phyloP scores from a whole-genome alignment of 1,140 invertebrate species.

The Pectinophora gossypiella region DNA sequence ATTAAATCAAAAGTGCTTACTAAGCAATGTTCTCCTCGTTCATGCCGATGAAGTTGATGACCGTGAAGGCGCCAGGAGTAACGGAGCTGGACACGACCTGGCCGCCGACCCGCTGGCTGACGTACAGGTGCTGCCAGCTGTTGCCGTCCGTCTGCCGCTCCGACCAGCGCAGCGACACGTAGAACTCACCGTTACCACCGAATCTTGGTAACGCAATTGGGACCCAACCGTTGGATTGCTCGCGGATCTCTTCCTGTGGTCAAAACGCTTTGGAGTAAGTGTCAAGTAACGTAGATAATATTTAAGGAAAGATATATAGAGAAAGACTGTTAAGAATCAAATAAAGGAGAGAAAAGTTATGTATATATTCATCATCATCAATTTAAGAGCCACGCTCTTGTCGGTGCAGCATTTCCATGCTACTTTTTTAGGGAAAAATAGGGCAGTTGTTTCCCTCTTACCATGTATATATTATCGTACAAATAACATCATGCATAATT shows the following conservation, averaged over 20 bases:
- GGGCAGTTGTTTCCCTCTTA: no score
- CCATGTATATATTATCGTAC: no score
- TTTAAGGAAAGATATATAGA: no score
- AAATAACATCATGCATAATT: no score
- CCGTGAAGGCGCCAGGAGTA: conserved; percentile 67
- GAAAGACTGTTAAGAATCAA: no score
- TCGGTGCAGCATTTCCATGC: no score
- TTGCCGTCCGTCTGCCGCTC: conserved; percentile 37
- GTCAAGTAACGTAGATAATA: no score
- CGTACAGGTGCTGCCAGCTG: conserved; percentile 65
- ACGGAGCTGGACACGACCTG: conserved; percentile 36
- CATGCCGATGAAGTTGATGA: conserved; percentile 64
- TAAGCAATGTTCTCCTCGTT: conserved; percentile 45
- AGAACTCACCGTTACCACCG: conserved; percentile 45
- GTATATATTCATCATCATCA: no score
- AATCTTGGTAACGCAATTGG: conserved; percentile 56
- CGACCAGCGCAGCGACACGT: conserved; percentile 56
- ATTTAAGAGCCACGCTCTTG: no score
- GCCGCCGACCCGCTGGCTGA: conserved; percentile 53
- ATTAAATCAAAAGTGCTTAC: conserved; percentile 31
- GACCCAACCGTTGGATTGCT: conserved; percentile 64
- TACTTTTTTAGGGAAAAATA: no score
- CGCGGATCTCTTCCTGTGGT: background rate
- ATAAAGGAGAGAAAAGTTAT: no score
- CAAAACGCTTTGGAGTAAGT: no score